phyloP scores from a whole-genome alignment of 2,888 invertebrate species.

The Phorcus lineatus region DNA sequence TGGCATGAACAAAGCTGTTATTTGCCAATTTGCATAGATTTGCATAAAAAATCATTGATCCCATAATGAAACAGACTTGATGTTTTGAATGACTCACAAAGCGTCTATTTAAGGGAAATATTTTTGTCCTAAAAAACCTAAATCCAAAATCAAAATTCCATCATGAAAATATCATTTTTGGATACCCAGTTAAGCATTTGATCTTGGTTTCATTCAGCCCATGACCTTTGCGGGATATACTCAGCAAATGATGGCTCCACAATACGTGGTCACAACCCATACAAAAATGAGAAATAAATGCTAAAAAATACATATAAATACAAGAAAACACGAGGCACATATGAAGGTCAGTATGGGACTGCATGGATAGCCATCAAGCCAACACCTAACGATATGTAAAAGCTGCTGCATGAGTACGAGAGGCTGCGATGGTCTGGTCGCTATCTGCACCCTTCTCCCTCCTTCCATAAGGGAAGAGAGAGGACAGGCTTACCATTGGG shows the following conservation, averaged over 20 bases:
- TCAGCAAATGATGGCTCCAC: slow-evolving; percentile 21
- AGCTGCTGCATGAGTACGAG: slow-evolving; percentile 15
- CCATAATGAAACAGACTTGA: too few relatives aligned
- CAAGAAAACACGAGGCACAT: slow-evolving; percentile 14
- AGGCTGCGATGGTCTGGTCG: neutral
- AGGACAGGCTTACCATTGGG: slow-evolving; percentile 68
- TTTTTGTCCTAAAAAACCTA: too few relatives aligned
- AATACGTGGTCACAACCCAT: slow-evolving; percentile 9
- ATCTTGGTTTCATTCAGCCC: slow-evolving; percentile 12
- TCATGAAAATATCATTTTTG: neutral
- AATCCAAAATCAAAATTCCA: too few relatives aligned
- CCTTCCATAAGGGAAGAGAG: neutral
- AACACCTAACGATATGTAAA: neutral
- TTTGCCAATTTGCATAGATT: too few relatives aligned
- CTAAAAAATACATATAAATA: slow-evolving; percentile 14
- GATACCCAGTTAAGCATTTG: slow-evolving; percentile 8
- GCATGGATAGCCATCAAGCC: slow-evolving; percentile 6
- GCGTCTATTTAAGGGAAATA: too few relatives aligned
- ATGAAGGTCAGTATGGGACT: slow-evolving; percentile 9
- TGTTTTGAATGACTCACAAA: too few relatives aligned
- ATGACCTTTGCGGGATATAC: slow-evolving; percentile 8
- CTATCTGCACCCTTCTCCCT: slow-evolving; percentile 20
- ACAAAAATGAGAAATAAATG: slow-evolving; percentile 5
- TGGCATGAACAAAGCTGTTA: too few relatives aligned
- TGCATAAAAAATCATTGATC: too few relatives aligned